Base-by-base conservation (phyloP, 2,113 vertebrate species). In the Pycnonotus jocosus region DNA sequence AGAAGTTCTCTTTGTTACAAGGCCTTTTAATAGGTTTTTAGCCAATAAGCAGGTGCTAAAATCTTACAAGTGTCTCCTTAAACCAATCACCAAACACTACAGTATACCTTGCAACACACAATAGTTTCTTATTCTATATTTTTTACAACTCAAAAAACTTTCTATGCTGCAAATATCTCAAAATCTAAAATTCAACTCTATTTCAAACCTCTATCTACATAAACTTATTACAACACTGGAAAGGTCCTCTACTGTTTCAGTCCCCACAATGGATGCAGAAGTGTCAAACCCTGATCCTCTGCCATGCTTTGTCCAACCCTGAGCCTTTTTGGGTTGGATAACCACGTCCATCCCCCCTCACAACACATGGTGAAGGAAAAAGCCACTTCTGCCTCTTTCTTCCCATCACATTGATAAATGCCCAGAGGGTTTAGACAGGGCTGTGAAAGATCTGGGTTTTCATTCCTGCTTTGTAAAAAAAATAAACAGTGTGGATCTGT, bases 271-370 rank as follows among this genome's bases (percentile, higher is more conserved):
- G 24, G 35, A 25, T 16, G 4, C 0, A 11, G 27, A 62, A 62
- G 4, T 44, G 38, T 53, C 57, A 81, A 70, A 54, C 17, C 4
- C 14, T 21, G 7, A 12, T n/a, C 7, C 5, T 86, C 53, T 78
- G 60, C 50, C 33, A n/a, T 16, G 13, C 15, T 23, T 57, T 69
- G 24, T 10, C 28, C 38, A 57, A 8, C 14, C 12, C 12, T 47
- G 38, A 40, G 6, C 35, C 16, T 45, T 50, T 21, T 4, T 38
- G 47, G 47, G 10, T 81, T 47, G 31, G 11, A n/a, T 25, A 37
- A 5, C 0, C 0, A 31, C 6, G 2, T 40, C 24, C 10, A 16
- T 15, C 11, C 17, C n/a, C 66, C 16, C 9, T 45, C 50, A 27
- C 9, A 65, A 7, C 1, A 5, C 4, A 3, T 6, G 7, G 9